Base-by-base conservation (phyloP, 2,888 invertebrate species). In the Notocelia uddmanniana region DNA sequence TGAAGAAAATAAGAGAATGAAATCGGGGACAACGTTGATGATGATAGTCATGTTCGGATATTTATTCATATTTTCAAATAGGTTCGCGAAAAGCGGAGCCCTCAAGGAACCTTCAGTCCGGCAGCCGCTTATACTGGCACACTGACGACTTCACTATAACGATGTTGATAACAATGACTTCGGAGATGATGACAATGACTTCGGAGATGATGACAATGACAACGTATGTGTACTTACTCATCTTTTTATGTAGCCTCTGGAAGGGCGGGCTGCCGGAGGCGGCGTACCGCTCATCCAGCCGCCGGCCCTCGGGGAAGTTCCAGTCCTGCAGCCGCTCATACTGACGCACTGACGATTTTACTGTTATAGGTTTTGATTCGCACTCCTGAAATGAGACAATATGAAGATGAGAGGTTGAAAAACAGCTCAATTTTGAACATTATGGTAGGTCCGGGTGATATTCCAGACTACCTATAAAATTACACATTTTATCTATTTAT, bases 341-440 rank as follows among this genome's bases (percentile, higher is more conserved):
- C 69, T 89, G 89, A 64, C 94, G 91, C 76, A 83, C 89, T 76
- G 86, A 85, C 55, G 83, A 84, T 78, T 94, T 94, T 75, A 93
- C 87, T 73, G 94, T 91, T 75, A 93, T 92, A 60, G 89, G 85
- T 70, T 91, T 90, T 71, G 83, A 83, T 66, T 84, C 83, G 70
- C 83, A 83, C 54, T 91, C 90, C 85, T 91, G 85, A 8, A 88
- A 64, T 23, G 19, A 10, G 8, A 37, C 2, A 37, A 85, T 52
- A 11, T 55, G 21, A 19, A 66, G 21, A 15, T 60, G 3, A 58
- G 10, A 57, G 11, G 18, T n/a, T 18, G 5, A 11, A n/a, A 2
- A n/a, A 45, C 41, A 37, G 13, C 37, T 3, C 37, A 37, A 11
- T 13, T 37, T 37, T 37, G 37, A 13, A 11, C 37, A 37, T 37